Evolutionary conservation across 2,888 invertebrate genomes (phyloP).

Genomic region (Macropis europaea): DNA sequence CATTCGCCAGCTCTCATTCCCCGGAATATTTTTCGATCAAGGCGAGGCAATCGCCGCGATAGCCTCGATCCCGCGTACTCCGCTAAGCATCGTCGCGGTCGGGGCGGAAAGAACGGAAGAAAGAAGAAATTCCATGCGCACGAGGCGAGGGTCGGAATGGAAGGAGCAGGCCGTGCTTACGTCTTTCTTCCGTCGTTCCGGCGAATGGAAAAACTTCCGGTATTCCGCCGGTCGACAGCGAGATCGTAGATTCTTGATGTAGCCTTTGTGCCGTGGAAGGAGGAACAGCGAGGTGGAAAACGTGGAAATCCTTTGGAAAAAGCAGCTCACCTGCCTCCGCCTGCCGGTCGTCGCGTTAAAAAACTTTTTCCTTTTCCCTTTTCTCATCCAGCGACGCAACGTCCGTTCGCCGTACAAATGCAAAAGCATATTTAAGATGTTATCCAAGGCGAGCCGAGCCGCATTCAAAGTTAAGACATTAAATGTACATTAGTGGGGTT

Average conservation of each 20-base stretch:
- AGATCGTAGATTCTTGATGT: conserved; percentile 62
- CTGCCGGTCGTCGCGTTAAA: conserved; percentile 40
- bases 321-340: conserved; percentile 37
- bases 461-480: conserved; percentile 78
- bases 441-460: conserved; percentile 59
- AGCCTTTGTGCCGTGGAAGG: conserved; percentile 51
- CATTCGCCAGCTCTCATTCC: too few relatives aligned
- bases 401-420: conserved; percentile 56
- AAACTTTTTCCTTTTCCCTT: conserved; percentile 47
- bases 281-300: conserved; percentile 34
- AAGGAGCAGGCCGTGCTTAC: conserved; percentile 20
- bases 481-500: conserved; percentile 76
- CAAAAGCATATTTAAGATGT: conserved; percentile 73
- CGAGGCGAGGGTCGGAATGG: conserved; percentile 2
- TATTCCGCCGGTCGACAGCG: conserved; percentile 59
- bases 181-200: conserved; percentile 42
- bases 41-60: too few relatives aligned
- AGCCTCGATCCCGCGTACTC: not conserved
- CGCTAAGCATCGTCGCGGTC: conserved; percentile 5
- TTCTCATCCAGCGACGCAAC: not conserved
- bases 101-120: not conserved
- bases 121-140: not conserved
- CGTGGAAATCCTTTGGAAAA: conserved; percentile 57
- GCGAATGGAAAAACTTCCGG: conserved; percentile 70
- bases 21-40: too few relatives aligned